Evolutionary conservation across 2,888 invertebrate species (phyloP).

Genomic region (Harpalus rufipes): DNA sequence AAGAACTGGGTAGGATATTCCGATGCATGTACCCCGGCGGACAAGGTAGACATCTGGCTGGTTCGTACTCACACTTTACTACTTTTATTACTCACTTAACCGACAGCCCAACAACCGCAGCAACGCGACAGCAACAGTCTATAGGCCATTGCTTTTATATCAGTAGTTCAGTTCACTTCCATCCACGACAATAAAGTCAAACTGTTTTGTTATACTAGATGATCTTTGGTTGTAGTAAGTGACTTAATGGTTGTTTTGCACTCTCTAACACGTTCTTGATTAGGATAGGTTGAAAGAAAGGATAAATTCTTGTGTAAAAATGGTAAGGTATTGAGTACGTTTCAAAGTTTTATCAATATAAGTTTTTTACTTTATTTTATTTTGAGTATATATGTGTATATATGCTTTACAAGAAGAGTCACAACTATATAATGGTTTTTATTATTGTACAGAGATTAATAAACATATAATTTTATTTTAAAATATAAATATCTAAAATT

Average conservation of each 20-base stretch:
- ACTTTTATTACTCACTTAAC: slow-evolving; percentile 69
- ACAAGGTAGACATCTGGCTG: slow-evolving; percentile 91
- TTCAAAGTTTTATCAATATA: slow-evolving; percentile 23
- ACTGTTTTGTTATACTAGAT: slow-evolving; percentile 42
- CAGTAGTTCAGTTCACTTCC: not conserved
- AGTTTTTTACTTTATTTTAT: slow-evolving; percentile 40
- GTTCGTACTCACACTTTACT: slow-evolving; percentile 79
- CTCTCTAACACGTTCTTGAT: slow-evolving; percentile 60
- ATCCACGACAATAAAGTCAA: not conserved
- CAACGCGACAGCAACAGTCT: slow-evolving; percentile 11
- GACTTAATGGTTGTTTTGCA: slow-evolving; percentile 47
- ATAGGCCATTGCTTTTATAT: slow-evolving; percentile 1
- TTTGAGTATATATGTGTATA: slow-evolving; percentile 42
- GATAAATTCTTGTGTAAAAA: slow-evolving; percentile 63
- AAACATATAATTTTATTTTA: too few relatives aligned
- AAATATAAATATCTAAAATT: too few relatives aligned
- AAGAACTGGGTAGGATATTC: slow-evolving; percentile 98
- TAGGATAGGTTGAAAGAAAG: slow-evolving; percentile 69
- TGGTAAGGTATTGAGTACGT: slow-evolving; percentile 67
- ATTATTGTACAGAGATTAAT: too few relatives aligned
- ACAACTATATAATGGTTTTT: not conserved
- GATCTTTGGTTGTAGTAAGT: slow-evolving; percentile 39
- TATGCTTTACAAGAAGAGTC: not conserved
- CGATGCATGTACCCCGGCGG: slow-evolving; percentile 99
- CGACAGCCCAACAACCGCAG: not conserved